These are phyloP conservation scores for Ichneumoninae sp. DNA, from an alignment of 2,888 invertebrate genomes.

Conservation along the genomic window DNA sequence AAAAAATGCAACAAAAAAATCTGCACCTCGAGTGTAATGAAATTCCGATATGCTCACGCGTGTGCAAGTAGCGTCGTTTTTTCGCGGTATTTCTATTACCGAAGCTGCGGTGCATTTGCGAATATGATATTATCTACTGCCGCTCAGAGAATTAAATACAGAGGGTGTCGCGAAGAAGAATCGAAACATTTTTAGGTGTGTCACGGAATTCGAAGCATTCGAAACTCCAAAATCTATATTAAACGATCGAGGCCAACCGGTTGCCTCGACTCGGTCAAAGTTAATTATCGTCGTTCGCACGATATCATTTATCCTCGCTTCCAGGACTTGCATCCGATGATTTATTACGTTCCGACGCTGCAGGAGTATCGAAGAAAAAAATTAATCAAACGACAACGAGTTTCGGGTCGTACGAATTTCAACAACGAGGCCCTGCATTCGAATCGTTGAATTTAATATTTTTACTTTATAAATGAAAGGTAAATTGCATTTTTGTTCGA, in stretches of 20 bases:
- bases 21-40: neutral
- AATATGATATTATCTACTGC: neutral
- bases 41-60: neutral
- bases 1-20: neutral
- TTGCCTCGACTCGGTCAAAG: conserved; percentile 19
- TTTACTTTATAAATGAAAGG: too few relatives aligned
- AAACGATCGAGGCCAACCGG: conserved; percentile 36
- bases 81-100: neutral
- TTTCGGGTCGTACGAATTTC: neutral
- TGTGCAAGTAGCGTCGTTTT: neutral
- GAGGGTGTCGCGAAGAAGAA: neutral
- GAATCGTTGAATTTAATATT: too few relatives aligned
- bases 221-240: conserved; percentile 34
- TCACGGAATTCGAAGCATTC: conserved; percentile 15
- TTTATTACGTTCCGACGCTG: neutral
- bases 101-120: neutral
- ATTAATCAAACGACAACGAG: neutral
- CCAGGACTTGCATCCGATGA: conserved; percentile 13
- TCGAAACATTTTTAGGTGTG: conserved; percentile 4
- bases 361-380: neutral
- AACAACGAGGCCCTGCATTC: neutral
- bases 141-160: neutral
- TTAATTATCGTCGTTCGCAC: conserved; percentile 36
- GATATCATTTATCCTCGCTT: conserved; percentile 15
- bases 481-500: too few relatives aligned